Percentiles rank a stretch among this genome's conserved stretches.
phyloP scores from a whole-genome alignment of 2,113 vertebrate species.

The Colaptes auratus region DNA sequence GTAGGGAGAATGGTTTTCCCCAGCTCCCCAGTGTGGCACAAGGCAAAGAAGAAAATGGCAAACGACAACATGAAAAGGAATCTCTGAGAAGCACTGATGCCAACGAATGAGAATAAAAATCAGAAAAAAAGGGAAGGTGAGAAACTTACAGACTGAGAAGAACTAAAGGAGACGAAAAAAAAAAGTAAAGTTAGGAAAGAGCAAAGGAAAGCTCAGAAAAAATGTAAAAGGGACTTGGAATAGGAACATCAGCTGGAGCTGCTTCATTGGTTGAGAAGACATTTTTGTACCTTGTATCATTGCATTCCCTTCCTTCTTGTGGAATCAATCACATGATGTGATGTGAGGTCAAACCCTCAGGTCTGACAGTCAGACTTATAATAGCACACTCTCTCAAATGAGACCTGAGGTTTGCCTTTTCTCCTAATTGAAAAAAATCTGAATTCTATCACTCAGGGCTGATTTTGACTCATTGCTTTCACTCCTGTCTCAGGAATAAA shows the following conservation, averaged over 20 bases:
- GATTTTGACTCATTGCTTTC: constrained; percentile 69
- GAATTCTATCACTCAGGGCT: constrained; percentile 9
- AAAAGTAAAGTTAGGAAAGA: not conserved
- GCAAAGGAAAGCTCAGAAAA: not conserved
- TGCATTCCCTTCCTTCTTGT: not conserved
- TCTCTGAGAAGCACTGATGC: not conserved
- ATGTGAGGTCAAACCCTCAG: not conserved
- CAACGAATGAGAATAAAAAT: not conserved
- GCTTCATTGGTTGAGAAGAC: not conserved
- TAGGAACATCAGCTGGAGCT: not conserved
- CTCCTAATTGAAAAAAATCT: constrained; percentile 18
- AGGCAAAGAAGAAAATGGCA: not conserved
- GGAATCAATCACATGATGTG: not conserved
- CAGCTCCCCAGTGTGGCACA: fast-evolving
- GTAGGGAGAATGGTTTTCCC: not conserved
- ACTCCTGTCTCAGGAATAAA: constrained; percentile 49
- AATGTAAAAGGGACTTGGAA: not conserved
- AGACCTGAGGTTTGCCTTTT: not conserved
- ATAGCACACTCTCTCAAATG: constrained; percentile 14
- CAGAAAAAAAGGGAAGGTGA: not conserved
- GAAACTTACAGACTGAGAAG: not conserved
- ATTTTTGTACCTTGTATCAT: not conserved
- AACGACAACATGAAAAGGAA: not conserved
- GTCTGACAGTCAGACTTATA: not conserved
- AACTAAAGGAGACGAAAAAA: not conserved